phyloP scores from a whole-genome alignment of 2,113 vertebrate species.

The Entelurus aequoreus region DNA sequence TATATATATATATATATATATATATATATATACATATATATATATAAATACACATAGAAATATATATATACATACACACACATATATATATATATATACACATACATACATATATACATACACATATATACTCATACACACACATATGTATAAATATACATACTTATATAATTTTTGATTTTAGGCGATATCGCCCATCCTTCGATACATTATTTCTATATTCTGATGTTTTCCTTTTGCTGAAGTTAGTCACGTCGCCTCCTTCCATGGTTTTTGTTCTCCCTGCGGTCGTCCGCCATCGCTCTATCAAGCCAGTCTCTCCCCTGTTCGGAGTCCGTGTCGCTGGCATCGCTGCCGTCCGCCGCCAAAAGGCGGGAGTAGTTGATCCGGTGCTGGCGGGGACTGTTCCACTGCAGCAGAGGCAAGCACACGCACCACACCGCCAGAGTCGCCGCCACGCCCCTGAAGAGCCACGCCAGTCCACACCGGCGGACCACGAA shows the following conservation, averaged over 20 bases:
- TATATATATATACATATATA: too few relatives aligned
- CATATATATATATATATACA: too few relatives aligned
- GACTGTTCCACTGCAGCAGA: slow-evolving; percentile 71
- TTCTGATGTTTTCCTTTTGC: not conserved
- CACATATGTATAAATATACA: too few relatives aligned
- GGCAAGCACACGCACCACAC: slow-evolving; percentile 74
- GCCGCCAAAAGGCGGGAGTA: slow-evolving; percentile 81
- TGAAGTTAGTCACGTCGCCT: slow-evolving; percentile 20
- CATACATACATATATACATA: too few relatives aligned
- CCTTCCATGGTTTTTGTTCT: slow-evolving; percentile 43
- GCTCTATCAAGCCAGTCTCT: slow-evolving; percentile 86
- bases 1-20: too few relatives aligned
- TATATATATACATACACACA: too few relatives aligned
- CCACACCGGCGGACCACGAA: slow-evolving; percentile 67
- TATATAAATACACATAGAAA: too few relatives aligned
- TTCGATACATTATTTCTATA: too few relatives aligned
- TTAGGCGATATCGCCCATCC: too few relatives aligned
- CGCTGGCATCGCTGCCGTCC: slow-evolving; percentile 77
- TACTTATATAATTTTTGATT: too few relatives aligned
- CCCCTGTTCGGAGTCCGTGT: slow-evolving; percentile 79
- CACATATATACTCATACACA: too few relatives aligned
- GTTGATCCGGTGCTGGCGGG: slow-evolving; percentile 78
- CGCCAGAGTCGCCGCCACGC: slow-evolving; percentile 47
- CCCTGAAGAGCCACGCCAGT: slow-evolving; percentile 68
- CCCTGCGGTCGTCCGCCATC: slow-evolving; percentile 70